Evolutionary conservation across 2,888 invertebrate genomes (phyloP), one percentile per base, ranked within the genome.

Genomic region (Pammene fasciana): DNA sequence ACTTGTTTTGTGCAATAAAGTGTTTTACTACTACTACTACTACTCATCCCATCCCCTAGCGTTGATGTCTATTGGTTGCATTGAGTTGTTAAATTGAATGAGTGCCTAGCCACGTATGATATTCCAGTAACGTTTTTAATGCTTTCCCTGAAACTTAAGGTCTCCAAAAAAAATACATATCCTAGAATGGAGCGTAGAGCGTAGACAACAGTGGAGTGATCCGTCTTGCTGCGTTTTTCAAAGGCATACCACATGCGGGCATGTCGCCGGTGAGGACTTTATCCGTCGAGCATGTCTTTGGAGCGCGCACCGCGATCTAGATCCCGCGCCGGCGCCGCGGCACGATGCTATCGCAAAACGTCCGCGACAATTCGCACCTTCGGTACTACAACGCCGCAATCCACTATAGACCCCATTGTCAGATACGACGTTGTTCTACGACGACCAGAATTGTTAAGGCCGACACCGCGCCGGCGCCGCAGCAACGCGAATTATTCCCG

Each of bases 201-300:
- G 16, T 18, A 52, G 72, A 2, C 48, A 34, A 46, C 18, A 67
- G 62, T 70, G 64, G 70, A 70, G 54, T 60, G 38, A 41, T 60
- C 57, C 57, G 36, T 38, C 64, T 56, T 56, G 81, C 81, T 80
- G 81, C 76, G 82, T 83, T 85, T 84, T 81, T 89, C 90, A 90
- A 89, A 91, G 89, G 86, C 86, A 88, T 87, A 83, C 86, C 86
- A 85, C 73, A 74, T 74, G 67, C 65, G 60, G 62, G 57, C 83
- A 79, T 83, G 86, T 84, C 83, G 82, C 81, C 85, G 78, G 81
- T 86, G 89, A 90, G 79, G 89, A 88, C 91, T 91, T 90, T 91
- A 91, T 91, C 90, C 91, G 79, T 82, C 82, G 84, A 82, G 84
- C 85, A 85, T 84, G 89, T 88, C 89, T 89, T 87, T 88, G 89